These are phyloP conservation scores for Slavum lentiscoides DNA, from an alignment of 2,888 invertebrate genomes.

Conservation along the genomic window DNA sequence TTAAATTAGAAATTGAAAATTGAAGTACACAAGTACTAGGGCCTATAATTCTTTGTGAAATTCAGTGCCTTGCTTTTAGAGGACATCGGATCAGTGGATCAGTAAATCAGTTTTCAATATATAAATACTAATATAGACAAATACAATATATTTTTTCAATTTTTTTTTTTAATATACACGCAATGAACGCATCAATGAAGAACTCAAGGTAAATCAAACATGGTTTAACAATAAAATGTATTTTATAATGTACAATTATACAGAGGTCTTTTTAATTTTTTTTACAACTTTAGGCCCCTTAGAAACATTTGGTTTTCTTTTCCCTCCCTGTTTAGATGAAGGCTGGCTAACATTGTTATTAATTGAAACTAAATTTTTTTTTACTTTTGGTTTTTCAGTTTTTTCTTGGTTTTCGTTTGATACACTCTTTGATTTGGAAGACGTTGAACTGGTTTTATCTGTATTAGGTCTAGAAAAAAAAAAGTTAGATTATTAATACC, in stretches of 20 bases:
- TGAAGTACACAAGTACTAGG: too few species aligned
- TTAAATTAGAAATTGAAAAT: too few species aligned
- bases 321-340: not conserved
- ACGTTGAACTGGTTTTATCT: not conserved
- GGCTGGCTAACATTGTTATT: not conserved
- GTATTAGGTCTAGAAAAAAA: slow-evolving; percentile 10
- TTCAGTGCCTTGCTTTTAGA: too few species aligned
- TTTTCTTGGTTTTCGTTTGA: slow-evolving; percentile 9
- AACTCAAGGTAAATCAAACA: not conserved
- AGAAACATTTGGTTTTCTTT: slow-evolving; percentile 19
- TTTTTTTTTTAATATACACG: too few species aligned
- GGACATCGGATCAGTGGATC: too few species aligned
- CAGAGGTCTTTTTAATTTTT: slow-evolving; percentile 21
- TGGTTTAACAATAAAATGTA: not conserved
- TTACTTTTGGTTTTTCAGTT: slow-evolving; percentile 17
- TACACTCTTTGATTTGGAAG: slow-evolving; percentile 2
- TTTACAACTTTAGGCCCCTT: slow-evolving; percentile 26
- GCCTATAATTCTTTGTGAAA: too few species aligned
- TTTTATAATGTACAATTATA: not conserved
- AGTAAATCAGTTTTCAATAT: too few species aligned
- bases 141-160: too few species aligned
- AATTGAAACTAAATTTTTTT: slow-evolving; percentile 29
- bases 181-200: too few species aligned
- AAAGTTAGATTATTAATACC: not conserved
- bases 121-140: too few species aligned